phyloP scores from a whole-genome alignment of 2,888 invertebrate genomes.

The Xestia ashworthii region DNA sequence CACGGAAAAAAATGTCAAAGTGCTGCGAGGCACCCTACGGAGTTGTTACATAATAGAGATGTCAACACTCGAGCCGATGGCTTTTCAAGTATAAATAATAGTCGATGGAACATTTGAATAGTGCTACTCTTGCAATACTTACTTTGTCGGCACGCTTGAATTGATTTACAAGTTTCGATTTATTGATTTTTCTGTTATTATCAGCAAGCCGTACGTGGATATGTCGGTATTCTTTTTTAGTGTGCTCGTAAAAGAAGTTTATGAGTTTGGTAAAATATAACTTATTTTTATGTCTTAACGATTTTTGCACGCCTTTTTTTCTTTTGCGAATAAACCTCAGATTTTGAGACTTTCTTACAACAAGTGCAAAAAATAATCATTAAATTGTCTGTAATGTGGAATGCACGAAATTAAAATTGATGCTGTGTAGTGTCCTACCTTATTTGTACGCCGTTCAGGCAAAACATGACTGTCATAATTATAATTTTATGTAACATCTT shows the following conservation, averaged over 20 bases:
- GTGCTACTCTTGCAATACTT: slow-evolving; percentile 77
- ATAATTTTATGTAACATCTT: no score
- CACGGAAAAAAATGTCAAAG: slow-evolving; percentile 82
- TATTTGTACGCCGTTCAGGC: no score
- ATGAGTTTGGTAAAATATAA: slow-evolving; percentile 44
- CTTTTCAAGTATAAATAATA: slow-evolving; percentile 88
- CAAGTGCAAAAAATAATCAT: neutral
- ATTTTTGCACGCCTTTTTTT: slow-evolving; percentile 18
- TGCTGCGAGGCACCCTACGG: slow-evolving; percentile 83
- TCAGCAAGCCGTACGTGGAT: slow-evolving; percentile 17
- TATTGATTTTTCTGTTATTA: slow-evolving; percentile 82
- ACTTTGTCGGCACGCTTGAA: slow-evolving; percentile 87
- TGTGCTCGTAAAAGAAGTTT: slow-evolving; percentile 49
- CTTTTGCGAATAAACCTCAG: neutral
- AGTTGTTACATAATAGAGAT: slow-evolving; percentile 88
- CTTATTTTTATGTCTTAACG: slow-evolving; percentile 22
- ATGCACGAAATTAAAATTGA: no score
- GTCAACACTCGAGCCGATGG: slow-evolving; percentile 87
- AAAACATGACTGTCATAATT: no score
- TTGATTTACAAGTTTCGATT: slow-evolving; percentile 77
- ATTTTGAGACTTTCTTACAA: neutral
- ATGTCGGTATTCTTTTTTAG: slow-evolving; percentile 52
- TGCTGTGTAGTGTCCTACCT: no score
- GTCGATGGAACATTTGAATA: slow-evolving; percentile 77
- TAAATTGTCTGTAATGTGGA: neutral